Percentiles rank a stretch among this genome's conserved stretches.
These are phyloP conservation scores for Telmatochromis sp. DNA, from an alignment of 2,113 vertebrate species.

Conservation along the genomic window DNA sequence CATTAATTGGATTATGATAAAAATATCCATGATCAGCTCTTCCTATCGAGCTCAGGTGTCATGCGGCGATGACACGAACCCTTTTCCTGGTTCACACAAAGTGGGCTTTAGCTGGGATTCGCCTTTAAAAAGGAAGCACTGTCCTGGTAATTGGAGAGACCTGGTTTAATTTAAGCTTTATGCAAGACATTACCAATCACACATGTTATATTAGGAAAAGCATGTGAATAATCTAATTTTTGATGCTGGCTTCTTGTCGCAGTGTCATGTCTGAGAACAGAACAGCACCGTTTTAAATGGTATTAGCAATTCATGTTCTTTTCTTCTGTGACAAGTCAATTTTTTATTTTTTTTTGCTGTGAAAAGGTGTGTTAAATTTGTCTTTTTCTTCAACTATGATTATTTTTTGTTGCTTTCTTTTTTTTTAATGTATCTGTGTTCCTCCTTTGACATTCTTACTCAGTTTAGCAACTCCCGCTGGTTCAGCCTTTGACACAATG, in stretches of 20 bases:
- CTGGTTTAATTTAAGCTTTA: not conserved
- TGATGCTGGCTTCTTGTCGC: not conserved
- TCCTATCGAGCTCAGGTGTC: not conserved
- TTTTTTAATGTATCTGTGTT: not conserved
- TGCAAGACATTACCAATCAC: not conserved
- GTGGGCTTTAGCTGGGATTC: not conserved
- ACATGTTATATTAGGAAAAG: not conserved
- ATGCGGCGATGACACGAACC: not conserved
- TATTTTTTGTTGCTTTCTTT: not conserved
- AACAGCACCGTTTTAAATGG: not conserved
- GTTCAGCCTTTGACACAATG: not conserved
- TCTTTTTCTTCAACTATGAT: not conserved
- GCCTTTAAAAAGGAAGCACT: not conserved
- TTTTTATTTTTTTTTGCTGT: not conserved
- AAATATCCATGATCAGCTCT: not conserved
- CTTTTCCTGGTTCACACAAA: not conserved
- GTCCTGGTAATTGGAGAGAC: not conserved
- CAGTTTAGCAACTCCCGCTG: not conserved
- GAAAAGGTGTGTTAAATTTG: not conserved
- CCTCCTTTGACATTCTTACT: not conserved
- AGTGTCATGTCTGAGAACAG: not conserved
- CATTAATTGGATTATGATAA: not conserved
- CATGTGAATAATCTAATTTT: not conserved
- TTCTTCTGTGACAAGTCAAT: not conserved
- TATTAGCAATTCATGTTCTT: not conserved